Conservation (phyloP, 2,113 vertebrate species). For the Proterorhinus semilunaris region DNA sequence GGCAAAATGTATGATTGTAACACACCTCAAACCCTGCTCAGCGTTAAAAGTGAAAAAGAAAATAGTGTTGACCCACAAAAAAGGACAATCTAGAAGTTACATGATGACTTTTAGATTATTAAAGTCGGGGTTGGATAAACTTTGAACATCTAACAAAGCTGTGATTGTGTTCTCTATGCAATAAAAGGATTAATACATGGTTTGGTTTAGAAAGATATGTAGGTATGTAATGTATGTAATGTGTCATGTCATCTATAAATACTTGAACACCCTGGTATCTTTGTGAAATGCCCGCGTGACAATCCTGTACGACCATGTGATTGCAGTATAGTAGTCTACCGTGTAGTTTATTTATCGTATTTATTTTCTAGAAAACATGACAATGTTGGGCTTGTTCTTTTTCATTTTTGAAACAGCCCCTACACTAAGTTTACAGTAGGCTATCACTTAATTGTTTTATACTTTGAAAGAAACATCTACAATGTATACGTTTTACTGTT, state of each 20-base stretch:
- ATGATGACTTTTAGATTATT: no score
- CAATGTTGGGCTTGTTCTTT: no score
- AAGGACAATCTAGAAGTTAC: conserved; percentile 26
- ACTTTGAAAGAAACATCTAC: no score
- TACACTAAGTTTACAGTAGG: no score
- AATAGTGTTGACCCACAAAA: background rate
- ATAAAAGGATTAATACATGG: background rate
- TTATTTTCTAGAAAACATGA: no score
- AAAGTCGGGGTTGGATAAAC: no score
- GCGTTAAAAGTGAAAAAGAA: conserved; percentile 11
- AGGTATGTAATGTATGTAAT: background rate
- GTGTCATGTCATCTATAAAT: background rate
- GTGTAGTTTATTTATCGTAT: background rate
- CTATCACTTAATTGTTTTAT: no score
- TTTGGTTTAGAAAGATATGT: no score
- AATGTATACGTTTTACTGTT: no score
- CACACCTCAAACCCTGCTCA: conserved; percentile 15
- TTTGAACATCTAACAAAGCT: no score
- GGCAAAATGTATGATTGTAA: conserved; percentile 9
- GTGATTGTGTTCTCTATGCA: background rate
- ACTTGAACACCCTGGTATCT: conserved; percentile 1
- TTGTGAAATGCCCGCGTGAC: conserved; percentile 14
- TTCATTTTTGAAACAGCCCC: no score
- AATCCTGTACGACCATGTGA: conserved; percentile 15
- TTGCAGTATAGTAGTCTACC: background rate